Percentiles rank a stretch among this genome's conserved stretches.
These are phyloP conservation scores for Auanema freiburgensis DNA, from an alignment of 2,888 invertebrate genomes.

Conservation along the genomic window DNA sequence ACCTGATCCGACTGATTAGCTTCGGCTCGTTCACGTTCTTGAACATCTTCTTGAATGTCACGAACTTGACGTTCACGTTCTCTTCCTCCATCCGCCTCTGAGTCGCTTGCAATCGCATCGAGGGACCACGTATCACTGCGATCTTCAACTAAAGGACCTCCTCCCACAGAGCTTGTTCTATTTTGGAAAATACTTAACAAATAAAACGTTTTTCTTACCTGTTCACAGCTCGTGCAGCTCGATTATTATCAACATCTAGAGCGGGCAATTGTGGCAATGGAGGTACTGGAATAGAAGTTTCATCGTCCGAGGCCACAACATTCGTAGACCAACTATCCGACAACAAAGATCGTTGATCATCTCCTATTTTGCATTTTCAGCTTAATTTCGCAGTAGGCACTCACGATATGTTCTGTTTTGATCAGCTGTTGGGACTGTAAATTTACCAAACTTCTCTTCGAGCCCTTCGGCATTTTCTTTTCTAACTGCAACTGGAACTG, in stretches of 20 bases:
- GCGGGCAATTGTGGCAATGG: constrained; percentile 20
- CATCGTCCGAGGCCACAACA: constrained; percentile 92
- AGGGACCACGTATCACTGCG: constrained; percentile 87
- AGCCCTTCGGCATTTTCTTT: constrained; percentile 88
- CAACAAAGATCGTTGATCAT: constrained; percentile 93
- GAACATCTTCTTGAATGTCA: not conserved
- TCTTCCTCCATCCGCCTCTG: constrained; percentile 71
- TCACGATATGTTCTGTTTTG: constrained; percentile 18
- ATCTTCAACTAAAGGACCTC: constrained; percentile 33
- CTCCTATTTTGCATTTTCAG: constrained; percentile 71
- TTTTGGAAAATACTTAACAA: no score
- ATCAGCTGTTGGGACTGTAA: constrained; percentile 78
- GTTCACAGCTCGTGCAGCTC: constrained; percentile 16
- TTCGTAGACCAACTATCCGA: constrained; percentile 99
- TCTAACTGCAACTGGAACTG: constrained; percentile 67
- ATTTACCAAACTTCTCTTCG: constrained; percentile 97
- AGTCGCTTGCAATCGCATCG: constrained; percentile 92
- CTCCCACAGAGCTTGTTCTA: not conserved
- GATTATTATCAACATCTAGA: constrained; percentile 6
- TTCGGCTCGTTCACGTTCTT: not conserved
- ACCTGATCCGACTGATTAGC: not conserved
- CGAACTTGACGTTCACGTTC: constrained; percentile 16
- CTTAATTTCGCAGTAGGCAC: not conserved
- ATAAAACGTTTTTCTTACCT: constrained; percentile 8
- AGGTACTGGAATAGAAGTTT: constrained; percentile 66